Evolutionary conservation across 2,113 vertebrate genomes (phyloP).

Genomic region (Ophthalmolycus amberensis): DNA sequence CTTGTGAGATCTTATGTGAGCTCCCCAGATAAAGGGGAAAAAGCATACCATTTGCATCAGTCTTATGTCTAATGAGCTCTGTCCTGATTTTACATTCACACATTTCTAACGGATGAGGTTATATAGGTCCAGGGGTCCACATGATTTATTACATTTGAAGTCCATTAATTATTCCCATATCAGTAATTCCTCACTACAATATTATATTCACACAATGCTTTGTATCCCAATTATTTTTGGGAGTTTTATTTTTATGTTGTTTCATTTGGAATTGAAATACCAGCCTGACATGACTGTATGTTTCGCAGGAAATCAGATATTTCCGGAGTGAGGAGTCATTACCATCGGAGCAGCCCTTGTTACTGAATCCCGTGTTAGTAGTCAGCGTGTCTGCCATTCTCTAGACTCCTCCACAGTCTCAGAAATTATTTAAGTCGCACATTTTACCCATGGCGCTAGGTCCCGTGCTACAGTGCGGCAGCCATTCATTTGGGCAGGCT

Average conservation of each 20-base stretch:
- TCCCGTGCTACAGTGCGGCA: slow-evolving; percentile 43
- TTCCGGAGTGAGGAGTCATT: slow-evolving; percentile 77
- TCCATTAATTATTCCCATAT: slow-evolving; percentile 54
- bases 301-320: slow-evolving; percentile 70
- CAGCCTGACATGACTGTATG: slow-evolving; percentile 46
- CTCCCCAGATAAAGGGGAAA: background rate
- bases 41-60: slow-evolving; percentile 31
- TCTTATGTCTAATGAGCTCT: slow-evolving; percentile 11
- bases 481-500: slow-evolving; percentile 69
- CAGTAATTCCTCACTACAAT: slow-evolving; percentile 28
- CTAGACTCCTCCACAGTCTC: slow-evolving; percentile 72
- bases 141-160: slow-evolving; percentile 59
- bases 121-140: slow-evolving; percentile 32
- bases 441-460: slow-evolving; percentile 61
- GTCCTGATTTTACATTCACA: slow-evolving; percentile 30
- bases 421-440: slow-evolving; percentile 80
- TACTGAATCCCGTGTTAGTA: slow-evolving; percentile 77
- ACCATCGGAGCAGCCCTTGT: slow-evolving; percentile 68
- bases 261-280: slow-evolving; percentile 55
- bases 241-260: slow-evolving; percentile 24
- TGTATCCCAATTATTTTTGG: slow-evolving; percentile 65
- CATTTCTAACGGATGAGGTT: slow-evolving; percentile 29
- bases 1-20: slow-evolving; percentile 56
- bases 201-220: slow-evolving; percentile 35
- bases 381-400: slow-evolving; percentile 77